phyloP scores from a whole-genome alignment of 2,113 vertebrate genomes.

The Ctenomys sociabilis region DNA sequence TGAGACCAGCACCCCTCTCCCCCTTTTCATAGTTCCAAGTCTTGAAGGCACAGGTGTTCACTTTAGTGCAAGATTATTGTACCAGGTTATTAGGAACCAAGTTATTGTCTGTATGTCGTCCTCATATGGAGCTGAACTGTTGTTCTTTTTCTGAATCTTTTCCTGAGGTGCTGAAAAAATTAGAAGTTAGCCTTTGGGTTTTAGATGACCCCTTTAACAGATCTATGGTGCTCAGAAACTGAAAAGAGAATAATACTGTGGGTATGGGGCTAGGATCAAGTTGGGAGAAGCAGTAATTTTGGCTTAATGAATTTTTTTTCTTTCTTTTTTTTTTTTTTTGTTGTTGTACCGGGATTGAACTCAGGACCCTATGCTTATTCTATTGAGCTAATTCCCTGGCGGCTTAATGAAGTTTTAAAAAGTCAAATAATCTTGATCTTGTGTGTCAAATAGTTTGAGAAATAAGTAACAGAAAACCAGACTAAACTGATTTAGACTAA shows the following conservation, averaged over 20 bases:
- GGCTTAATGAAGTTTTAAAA: slow-evolving; percentile 32
- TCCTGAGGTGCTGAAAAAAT: neutral
- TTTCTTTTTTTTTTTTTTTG: too few species aligned
- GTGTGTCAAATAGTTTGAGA: neutral
- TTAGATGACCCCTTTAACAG: neutral
- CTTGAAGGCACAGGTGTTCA: neutral
- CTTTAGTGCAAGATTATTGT: neutral
- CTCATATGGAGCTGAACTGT: neutral
- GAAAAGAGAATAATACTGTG: neutral
- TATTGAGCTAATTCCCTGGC: too few species aligned
- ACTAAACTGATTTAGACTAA: neutral
- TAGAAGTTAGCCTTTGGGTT: neutral
- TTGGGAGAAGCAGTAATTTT: neutral
- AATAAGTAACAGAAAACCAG: slow-evolving; percentile 25
- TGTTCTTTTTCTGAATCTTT: neutral
- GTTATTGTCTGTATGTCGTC: neutral
- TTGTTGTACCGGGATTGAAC: too few species aligned
- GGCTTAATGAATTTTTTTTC: slow-evolving; percentile 42
- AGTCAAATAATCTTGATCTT: slow-evolving; percentile 50
- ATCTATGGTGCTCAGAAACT: neutral
- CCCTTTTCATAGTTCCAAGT: neutral
- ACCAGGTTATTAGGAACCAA: neutral
- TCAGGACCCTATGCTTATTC: too few species aligned
- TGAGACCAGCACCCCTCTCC: neutral
- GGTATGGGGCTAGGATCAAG: neutral